Base-by-base conservation (phyloP, 2,797 vertebrate species). In the Parambassis ranga region DNA sequence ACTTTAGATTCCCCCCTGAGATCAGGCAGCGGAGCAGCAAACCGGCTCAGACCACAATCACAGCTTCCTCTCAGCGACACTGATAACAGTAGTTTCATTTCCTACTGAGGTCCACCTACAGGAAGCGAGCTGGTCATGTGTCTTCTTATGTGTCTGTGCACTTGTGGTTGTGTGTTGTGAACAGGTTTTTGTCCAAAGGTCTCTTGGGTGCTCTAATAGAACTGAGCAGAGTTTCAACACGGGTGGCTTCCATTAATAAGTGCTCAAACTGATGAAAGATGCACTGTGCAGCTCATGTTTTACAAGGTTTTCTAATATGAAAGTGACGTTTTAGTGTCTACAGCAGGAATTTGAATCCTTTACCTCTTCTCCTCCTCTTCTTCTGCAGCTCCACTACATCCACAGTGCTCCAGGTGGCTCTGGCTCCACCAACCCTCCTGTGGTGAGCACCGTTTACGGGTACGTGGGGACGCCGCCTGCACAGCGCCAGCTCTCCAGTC, bases 401-500 rank as follows among this genome's bases (percentile, higher is more conserved):
- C 98, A 98, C 71, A 96, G 95, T 16, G 85, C 92, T 0, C 96
- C 98, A 0, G 96, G 98, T 0, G 97, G 97, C 22, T 98, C 95
- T 0, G 94, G 96, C 11, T 96, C 95, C 30, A 88, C 94, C 68
- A 99, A 99, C 32, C 95, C 97, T 0, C 97, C 98, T 0, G 95
- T 98, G 11, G 86, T 96, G 50, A 98, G 96, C 86, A 95, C 96
- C 0, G 98, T 99, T 26, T 98, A 98, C 7, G 90, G 94, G 4
- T 98, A 96, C 11, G 49, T 97, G 0, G 97, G 98, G 15, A 96
- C 96, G 0, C 97, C 97, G 0, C 97, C 97, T 0, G 97, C 96
- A 0, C 97, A 99, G 63, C 94, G 97, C 23, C 96, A 97, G 82
- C 78, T 95, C 13, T 96, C 98, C 2, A 90, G 91, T 0, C 67